Evolutionary conservation across 2,888 invertebrate genomes (phyloP), one percentile per base, ranked within the genome.

Genomic region (Tortrix viridana): DNA sequence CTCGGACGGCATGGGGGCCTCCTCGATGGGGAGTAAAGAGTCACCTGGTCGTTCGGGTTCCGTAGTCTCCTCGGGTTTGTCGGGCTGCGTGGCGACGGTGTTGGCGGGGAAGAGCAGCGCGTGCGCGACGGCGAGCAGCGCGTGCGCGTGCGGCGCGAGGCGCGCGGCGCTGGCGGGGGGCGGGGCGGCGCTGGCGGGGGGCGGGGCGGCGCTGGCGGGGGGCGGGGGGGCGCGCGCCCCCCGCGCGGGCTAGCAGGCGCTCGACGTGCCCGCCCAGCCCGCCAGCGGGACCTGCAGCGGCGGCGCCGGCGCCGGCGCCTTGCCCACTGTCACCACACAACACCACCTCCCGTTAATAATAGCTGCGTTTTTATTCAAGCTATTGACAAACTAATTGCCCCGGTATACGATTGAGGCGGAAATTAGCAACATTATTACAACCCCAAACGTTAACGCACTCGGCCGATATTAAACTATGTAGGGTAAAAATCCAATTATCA

Each of bases 241-340:
- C 85, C 85, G 78, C 81, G 79, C 82, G 76, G 85, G 92, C 91
- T 92, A 92, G 92, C 92, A 92, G 61, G 90, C 91, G 80, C 86
- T 86, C 46, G 94, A 92, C 65, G 93, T 82, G 79, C 88, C 93
- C 86, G 94, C 81, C 90, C 93, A 94, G 68, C 91, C 89, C 68
- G 86, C 88, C 70, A 94, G 85, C 74, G 93, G 93, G 65, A 94
- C 81, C 62, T 90, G 88, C 72, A 92, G 88, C 69, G 94, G 94
- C 67, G 94, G 94, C 77, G 90, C 89, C 63, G 94, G 94, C 69
- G 94, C 94, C 74, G 88, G 94, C 79, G 94, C 94, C 82, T 94
- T 94, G 76, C 89, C 89, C 81, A 82, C 91, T 89, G 85, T 38
- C 37, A 47, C 64, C 59, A 67, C 61, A 58, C 64, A 60, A 67